phyloP scores from a whole-genome alignment of 2,888 invertebrate genomes.

The Tipula lateralis region DNA sequence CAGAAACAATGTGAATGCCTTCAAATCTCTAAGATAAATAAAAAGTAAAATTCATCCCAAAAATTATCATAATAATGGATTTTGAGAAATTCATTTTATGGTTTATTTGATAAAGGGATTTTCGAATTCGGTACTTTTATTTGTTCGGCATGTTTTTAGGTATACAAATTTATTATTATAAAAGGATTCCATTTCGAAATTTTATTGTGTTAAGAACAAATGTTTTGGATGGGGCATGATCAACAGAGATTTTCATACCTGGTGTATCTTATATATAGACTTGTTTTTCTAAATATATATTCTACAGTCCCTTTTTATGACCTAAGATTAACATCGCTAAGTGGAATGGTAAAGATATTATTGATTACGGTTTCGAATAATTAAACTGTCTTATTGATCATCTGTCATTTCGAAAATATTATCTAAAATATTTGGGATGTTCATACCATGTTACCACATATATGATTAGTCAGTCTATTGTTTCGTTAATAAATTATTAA shows the following conservation, averaged over 20 bases:
- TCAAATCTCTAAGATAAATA: not conserved
- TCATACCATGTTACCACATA: not conserved
- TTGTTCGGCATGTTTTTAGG: not conserved
- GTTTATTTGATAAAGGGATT: constrained; percentile 13
- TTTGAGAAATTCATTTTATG: not conserved
- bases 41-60: not conserved
- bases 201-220: constrained; percentile 7
- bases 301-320: not conserved
- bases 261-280: not conserved
- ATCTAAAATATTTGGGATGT: not conserved
- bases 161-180: not conserved
- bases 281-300: not conserved
- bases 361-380: not conserved
- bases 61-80: constrained; percentile 19
- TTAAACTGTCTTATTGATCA: not conserved
- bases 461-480: not conserved
- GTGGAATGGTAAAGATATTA: not conserved
- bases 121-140: not conserved
- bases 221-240: not conserved
- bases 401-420: not conserved
- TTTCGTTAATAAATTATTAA: not conserved
- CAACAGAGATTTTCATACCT: not conserved
- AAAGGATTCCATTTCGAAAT: not conserved
- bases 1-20: not conserved
- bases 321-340: not conserved